phyloP scores from a whole-genome alignment of 2,888 invertebrate genomes.

The Oscheius sp. region DNA sequence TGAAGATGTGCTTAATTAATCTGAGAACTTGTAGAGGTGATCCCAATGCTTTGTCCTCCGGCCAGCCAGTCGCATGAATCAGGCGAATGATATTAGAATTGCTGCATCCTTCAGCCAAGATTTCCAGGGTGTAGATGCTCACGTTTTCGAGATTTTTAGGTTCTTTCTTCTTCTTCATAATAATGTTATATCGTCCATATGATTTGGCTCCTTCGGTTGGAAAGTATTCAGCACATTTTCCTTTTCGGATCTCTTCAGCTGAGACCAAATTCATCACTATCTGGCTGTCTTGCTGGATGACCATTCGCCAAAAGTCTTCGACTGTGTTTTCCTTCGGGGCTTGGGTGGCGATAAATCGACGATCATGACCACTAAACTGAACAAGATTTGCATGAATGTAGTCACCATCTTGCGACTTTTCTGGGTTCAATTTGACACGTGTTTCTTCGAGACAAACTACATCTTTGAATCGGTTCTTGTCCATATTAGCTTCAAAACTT shows the following conservation, averaged over 20 bases:
- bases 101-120: neutral
- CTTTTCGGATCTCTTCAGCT: no score
- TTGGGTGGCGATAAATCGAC: no score
- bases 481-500: neutral
- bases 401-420: neutral
- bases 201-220: conserved; percentile 1
- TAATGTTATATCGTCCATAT: conserved; percentile 2
- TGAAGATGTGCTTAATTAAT: neutral
- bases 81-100: neutral
- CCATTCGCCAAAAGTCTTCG: no score
- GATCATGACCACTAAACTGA: no score
- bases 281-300: no score
- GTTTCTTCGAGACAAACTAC: neutral
- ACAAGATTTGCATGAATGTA: neutral
- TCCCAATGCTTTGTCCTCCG: neutral
- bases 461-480: neutral
- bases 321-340: no score
- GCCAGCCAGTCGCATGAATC: neutral
- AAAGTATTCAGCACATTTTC: conserved; percentile 26
- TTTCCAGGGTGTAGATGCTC: neutral
- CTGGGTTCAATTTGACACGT: neutral
- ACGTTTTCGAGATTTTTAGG: neutral
- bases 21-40: neutral
- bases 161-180: conserved; percentile 16
- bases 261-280: no score